Base-by-base conservation (phyloP, 2,797 vertebrate species). In the Champsocephalus gunnari region DNA sequence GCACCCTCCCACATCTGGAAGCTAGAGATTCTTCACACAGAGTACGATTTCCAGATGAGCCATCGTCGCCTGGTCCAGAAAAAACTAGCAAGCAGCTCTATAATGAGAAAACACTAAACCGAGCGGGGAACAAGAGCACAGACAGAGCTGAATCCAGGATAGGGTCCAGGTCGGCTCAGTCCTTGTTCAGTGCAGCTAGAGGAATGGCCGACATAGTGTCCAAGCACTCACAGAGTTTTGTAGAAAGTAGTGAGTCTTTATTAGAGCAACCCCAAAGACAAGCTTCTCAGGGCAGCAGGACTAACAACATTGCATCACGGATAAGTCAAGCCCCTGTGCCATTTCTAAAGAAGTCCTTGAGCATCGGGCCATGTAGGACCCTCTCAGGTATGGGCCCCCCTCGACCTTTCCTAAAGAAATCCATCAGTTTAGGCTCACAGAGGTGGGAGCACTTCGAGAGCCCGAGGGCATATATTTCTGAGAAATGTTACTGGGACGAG, bases 291-390 rank as follows among this genome's bases (percentile, higher is more conserved):
- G 90, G 88, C 77, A 91, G 84, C 63, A 83, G 87, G 80, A 83
- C 86, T 47, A 95, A 95, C 70, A 94, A 92, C 74, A 93, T 95
- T 64, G 88, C 88, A 28, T 92, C 93, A 3, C 90, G 92, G 34
- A 95, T 95, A 80, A 86, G 75, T 81, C 94, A 94, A 80, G 93
- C 83, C 63, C 94, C 94, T n/a, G 83, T 92, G 71, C 94, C 95
- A 50, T 93, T 93, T 75, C 86, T 96, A 41, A 96, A 90, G 82
- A 96, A 95, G 73, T 95, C 95, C 71, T 51, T 94, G 10, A 96
- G 95, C 80, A 74, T 91, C 0, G 94, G 92, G 56, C 94, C 93
- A 10, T 93, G 89, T 71, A 90, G 93, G 83, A 91, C 92, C 0
- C 89, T 94, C 43, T 92, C 94, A 21, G 89, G 87, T 34, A 64